Base-by-base conservation (phyloP, 2,888 invertebrate species). In the Tanaodytes sp. region DNA sequence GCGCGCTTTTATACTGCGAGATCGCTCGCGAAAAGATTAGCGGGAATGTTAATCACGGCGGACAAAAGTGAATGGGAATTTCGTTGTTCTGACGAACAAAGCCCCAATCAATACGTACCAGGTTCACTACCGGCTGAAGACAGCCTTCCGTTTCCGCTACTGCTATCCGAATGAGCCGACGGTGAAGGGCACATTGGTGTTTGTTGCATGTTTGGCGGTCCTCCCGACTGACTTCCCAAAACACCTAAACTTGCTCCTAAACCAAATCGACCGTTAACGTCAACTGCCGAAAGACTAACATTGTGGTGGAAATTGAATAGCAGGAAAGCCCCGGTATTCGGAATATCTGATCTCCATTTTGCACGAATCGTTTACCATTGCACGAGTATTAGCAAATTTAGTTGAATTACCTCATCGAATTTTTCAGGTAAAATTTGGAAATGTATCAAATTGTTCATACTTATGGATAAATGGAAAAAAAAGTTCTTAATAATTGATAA, bases 101-200 rank as follows among this genome's bases (percentile, higher is more conserved):
- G 23, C 62, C 42, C 59, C 68, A 72, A 72, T 75, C 69, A 73
- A 73, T 81, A 79, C 81, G 83, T 84, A 79, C 86, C 88, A 55
- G 90, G 89, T 87, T 93, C 93, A 14, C 93, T 93, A 15, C 92
- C 91, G 23, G 93, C 92, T 16, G 93, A 93, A 6, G 93, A 93
- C 3, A 93, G 87, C 58, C 93, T 88, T 52, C 93, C 93, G 79
- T 93, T 93, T 72, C 89, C 89, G 23, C 94, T 94, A 18, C 94
- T 94, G 79, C 93, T 93, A 85, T 95, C 95, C 42, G 94, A 94
- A 23, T 23, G 94, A 15, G 92, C 92, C 33, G 93, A 93, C 1
- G 94, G 94, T 43, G 94, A 93, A 12, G 93, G 92, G 76, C 94
- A 91, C 88, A 90, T 88, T 15, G 91, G 90, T 82, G 89, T 89